phyloP scores from a whole-genome alignment of 2,797 vertebrate genomes.

The Gadopsis marmoratus region DNA sequence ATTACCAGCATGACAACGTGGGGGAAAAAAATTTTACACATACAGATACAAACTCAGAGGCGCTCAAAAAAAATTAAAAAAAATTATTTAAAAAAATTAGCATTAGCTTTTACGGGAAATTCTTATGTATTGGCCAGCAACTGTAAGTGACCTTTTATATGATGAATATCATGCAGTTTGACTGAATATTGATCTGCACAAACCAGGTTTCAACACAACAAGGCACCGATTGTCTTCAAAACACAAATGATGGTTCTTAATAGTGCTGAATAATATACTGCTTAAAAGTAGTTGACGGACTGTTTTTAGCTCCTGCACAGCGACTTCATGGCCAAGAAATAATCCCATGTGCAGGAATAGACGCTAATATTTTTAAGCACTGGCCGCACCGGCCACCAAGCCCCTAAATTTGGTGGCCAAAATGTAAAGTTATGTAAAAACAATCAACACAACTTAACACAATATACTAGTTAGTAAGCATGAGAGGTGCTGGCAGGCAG shows the following conservation, averaged over 20 bases:
- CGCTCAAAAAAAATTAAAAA: too few relatives aligned
- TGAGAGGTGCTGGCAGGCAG: neutral
- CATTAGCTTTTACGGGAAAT: conserved; percentile 18
- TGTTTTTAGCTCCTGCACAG: neutral
- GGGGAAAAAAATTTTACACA: conserved; percentile 16
- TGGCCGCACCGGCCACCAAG: too few relatives aligned
- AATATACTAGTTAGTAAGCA: too few relatives aligned
- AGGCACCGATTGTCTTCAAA: neutral
- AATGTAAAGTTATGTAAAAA: too few relatives aligned
- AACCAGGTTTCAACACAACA: neutral
- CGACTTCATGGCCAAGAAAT: neutral
- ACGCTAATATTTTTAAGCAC: too few relatives aligned
- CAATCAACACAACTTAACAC: too few relatives aligned
- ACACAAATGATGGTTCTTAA: neutral
- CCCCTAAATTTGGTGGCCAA: too few relatives aligned
- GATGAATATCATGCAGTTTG: conserved; percentile 18
- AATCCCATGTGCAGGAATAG: too few relatives aligned
- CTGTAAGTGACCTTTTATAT: conserved; percentile 17
- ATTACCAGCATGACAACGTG: conserved; percentile 55
- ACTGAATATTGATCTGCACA: conserved; percentile 29
- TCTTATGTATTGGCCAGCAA: neutral
- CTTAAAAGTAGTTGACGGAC: neutral
- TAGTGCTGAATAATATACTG: neutral
- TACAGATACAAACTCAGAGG: conserved; percentile 25
- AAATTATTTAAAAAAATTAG: conserved; percentile 20